Evolutionary conservation across 2,797 vertebrate species (phyloP).

Genomic region (Alosa sapidissima): DNA sequence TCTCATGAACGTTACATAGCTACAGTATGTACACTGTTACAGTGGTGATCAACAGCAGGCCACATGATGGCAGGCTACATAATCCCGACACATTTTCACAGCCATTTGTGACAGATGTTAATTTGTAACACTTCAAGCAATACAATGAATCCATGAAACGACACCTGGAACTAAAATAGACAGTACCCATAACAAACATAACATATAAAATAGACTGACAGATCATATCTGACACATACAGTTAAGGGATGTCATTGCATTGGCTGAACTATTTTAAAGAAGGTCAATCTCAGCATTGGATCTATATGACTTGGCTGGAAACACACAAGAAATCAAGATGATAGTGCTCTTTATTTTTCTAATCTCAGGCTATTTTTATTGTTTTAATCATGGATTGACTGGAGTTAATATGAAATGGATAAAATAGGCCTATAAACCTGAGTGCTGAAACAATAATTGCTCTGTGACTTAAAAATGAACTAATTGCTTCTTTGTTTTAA

Average conservation of each 20-base stretch:
- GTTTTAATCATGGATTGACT: not conserved
- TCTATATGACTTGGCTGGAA: not conserved
- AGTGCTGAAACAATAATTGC: not conserved
- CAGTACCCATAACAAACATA: not conserved
- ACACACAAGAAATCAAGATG: not conserved
- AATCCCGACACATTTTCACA: not conserved
- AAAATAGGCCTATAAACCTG: not conserved
- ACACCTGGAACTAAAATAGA: not conserved
- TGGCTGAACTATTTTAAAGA: not conserved
- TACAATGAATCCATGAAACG: not conserved
- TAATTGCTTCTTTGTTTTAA: not conserved
- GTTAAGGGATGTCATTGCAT: not conserved
- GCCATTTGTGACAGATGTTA: not conserved
- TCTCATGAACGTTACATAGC: not conserved
- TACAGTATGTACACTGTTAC: constrained; percentile 2
- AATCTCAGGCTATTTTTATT: not conserved
- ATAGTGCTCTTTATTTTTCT: not conserved
- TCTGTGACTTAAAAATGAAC: not conserved
- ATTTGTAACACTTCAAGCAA: not conserved
- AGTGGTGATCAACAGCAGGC: not conserved
- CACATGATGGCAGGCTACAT: not conserved
- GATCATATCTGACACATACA: not conserved
- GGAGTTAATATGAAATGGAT: not conserved
- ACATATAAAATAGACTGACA: not conserved
- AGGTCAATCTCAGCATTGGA: not conserved